These are phyloP conservation scores for Lates japonicus DNA, from an alignment of 2,797 vertebrate genomes.

Conservation along the genomic window DNA sequence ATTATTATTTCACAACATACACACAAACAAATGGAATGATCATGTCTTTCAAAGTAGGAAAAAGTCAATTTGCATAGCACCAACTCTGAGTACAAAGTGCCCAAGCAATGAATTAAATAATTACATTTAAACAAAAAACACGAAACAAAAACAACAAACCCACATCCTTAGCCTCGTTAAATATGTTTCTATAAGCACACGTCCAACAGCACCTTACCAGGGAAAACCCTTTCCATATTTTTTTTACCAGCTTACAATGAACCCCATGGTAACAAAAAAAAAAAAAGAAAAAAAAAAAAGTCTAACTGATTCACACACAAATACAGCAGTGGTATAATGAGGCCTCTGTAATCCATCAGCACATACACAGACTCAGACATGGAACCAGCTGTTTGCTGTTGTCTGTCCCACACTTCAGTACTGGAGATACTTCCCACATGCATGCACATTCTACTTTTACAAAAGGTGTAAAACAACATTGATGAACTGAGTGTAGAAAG, in stretches of 20 bases:
- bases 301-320: conserved; percentile 4
- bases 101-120: conserved; percentile 38
- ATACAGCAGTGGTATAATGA: not conserved
- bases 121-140: conserved; percentile 11
- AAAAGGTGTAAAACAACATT: not conserved
- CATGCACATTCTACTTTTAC: not conserved
- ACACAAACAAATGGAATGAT: conserved; percentile 3
- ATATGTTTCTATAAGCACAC: conserved; percentile 2
- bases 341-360: not conserved
- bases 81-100: conserved; percentile 1
- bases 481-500: not conserved
- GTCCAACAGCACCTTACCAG: not conserved
- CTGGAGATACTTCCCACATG: not conserved
- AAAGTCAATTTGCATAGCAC: not conserved
- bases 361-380: not conserved
- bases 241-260: conserved; percentile 10
- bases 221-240: not conserved
- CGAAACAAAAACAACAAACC: not conserved
- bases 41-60: conserved; percentile 1
- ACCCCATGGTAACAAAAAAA: not conserved
- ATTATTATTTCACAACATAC: not conserved
- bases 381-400: not conserved
- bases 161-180: not conserved
- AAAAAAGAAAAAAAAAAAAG: not conserved
- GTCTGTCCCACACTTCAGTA: too few relatives aligned